Conservation (phyloP, 1,140 invertebrate genomes). For the Zaprionus taronus region DNA sequence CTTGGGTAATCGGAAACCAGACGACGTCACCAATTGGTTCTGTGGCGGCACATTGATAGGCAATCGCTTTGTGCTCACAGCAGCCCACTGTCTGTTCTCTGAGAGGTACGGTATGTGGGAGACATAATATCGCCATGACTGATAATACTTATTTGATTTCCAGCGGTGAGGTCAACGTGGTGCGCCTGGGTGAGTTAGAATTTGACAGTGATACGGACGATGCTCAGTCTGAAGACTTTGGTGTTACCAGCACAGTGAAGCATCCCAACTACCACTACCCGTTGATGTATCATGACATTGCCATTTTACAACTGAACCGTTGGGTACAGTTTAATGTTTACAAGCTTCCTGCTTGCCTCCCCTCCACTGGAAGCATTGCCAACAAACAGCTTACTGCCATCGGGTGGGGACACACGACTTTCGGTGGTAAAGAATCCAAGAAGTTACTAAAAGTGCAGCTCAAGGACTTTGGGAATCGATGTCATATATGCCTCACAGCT, state of each 20-base stretch:
- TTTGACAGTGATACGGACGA: constrained; percentile 57
- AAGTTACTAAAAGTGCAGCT: constrained; percentile 85
- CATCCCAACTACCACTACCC: constrained; percentile 55
- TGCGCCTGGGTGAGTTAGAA: constrained; percentile 67
- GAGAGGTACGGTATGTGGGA: constrained; percentile 35
- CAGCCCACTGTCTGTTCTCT: constrained; percentile 82
- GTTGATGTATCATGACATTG: constrained; percentile 68
- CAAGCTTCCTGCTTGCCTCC: constrained; percentile 69
- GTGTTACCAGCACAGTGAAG: constrained; percentile 27
- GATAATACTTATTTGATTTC: background rate
- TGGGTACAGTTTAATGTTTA: constrained; percentile 38
- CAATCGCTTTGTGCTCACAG: constrained; percentile 76
- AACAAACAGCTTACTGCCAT: constrained; percentile 45
- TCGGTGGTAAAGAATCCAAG: constrained; percentile 35
- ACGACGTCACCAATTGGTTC: constrained; percentile 63
- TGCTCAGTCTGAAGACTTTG: constrained; percentile 61
- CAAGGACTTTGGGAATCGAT: constrained; percentile 55
- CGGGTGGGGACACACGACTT: constrained; percentile 58
- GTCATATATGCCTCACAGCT: constrained; percentile 85
- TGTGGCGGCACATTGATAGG: constrained; percentile 84
- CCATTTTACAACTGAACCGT: constrained; percentile 43
- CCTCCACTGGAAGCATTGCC: constrained; percentile 27
- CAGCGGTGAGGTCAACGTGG: constrained; percentile 53
- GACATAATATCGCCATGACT: background rate
- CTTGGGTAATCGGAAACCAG: constrained; percentile 60